Conservation (phyloP, 1,140 invertebrate genomes). For the Psilanteris sp. region DNA sequence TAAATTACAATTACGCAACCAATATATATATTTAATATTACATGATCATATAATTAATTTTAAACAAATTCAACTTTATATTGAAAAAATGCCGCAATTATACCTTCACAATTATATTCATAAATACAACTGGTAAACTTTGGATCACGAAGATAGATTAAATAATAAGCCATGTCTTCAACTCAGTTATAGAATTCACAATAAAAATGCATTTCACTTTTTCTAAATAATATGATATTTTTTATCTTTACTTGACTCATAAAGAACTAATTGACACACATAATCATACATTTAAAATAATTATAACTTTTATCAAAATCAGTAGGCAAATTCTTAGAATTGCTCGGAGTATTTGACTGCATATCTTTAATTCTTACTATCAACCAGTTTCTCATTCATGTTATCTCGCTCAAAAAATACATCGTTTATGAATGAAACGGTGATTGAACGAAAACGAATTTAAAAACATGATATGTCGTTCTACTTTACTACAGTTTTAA, state of each 20-base stretch:
- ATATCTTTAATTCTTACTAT: constrained; percentile 6
- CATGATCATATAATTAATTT: background rate
- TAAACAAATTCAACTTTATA: background rate
- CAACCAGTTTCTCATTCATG: background rate
- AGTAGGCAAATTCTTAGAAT: constrained; percentile 9
- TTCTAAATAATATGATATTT: too few relatives aligned
- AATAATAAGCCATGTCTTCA: background rate
- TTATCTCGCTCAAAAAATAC: constrained; percentile 37
- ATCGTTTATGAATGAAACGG: constrained; percentile 39
- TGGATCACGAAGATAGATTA: background rate
- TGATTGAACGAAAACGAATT: constrained; percentile 58
- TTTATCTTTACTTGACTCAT: too few relatives aligned
- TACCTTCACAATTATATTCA: too few relatives aligned
- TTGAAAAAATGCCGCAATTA: too few relatives aligned
- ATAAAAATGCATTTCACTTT: background rate
- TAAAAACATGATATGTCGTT: constrained; percentile 22
- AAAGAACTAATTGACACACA: too few relatives aligned
- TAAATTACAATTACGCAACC: too few relatives aligned
- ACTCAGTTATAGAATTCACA: background rate
- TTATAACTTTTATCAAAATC: too few relatives aligned
- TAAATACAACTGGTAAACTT: too few relatives aligned
- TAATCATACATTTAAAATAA: too few relatives aligned
- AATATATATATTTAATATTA: too few relatives aligned
- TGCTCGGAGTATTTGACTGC: constrained; percentile 12
- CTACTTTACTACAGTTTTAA: constrained; percentile 11